Percentiles rank a stretch among this genome's conserved stretches.
These are phyloP conservation scores for Ctenosaura bakeri DNA, from an alignment of 2,797 vertebrate genomes.

Conservation along the genomic window DNA sequence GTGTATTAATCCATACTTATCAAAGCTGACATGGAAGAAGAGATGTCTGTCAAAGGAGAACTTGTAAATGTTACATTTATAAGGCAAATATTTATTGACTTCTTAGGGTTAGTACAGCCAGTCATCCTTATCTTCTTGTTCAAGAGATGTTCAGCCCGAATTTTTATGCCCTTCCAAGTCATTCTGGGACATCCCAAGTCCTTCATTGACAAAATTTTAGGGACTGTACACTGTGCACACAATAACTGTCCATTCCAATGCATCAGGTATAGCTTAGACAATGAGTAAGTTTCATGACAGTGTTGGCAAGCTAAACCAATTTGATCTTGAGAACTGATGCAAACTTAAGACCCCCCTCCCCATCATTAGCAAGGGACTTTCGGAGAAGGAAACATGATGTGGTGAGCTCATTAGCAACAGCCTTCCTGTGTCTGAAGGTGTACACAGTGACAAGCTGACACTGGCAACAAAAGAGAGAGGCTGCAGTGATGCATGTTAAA, in stretches of 20 bases:
- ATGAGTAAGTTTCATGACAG: constrained; percentile 68
- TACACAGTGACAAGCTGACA: constrained; percentile 57
- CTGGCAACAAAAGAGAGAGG: constrained; percentile 55
- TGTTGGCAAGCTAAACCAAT: constrained; percentile 68
- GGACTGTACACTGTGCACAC: not conserved
- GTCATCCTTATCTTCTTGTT: constrained; percentile 34
- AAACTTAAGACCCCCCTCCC: constrained; percentile 20
- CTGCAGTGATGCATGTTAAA: constrained; percentile 54
- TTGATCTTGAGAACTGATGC: constrained; percentile 56
- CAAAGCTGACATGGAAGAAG: constrained; percentile 55
- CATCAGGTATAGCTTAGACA: constrained; percentile 54
- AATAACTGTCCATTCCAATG: not conserved
- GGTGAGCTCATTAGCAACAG: constrained; percentile 63
- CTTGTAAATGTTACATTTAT: constrained; percentile 57
- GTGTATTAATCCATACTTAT: constrained; percentile 58
- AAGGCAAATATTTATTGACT: constrained; percentile 65
- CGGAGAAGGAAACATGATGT: constrained; percentile 52
- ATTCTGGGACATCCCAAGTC: constrained; percentile 43
- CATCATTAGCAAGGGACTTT: constrained; percentile 70
- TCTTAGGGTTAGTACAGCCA: constrained; percentile 35
- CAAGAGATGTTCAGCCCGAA: constrained; percentile 61
- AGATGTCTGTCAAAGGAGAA: constrained; percentile 54
- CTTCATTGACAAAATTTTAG: constrained; percentile 33
- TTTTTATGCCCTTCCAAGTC: constrained; percentile 39
- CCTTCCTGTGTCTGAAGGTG: constrained; percentile 54